Base-by-base conservation (phyloP, 1,140 invertebrate species). In the Brachionus plicatilis region DNA sequence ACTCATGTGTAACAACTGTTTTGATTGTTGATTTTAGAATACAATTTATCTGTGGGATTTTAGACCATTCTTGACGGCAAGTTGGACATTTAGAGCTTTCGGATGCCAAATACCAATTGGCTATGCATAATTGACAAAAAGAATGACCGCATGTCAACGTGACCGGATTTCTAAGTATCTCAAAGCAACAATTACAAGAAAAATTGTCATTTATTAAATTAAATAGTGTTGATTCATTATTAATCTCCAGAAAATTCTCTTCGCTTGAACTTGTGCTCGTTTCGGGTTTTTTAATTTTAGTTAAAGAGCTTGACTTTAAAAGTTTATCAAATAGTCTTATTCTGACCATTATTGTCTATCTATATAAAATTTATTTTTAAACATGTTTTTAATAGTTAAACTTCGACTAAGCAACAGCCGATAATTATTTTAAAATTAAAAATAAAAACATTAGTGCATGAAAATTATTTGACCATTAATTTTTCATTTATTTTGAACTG, bases 81-180 rank as follows among this genome's bases (percentile, higher is more conserved):
- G 33, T 82, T 24, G 79, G 79, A 37, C 79, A 82, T 68, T 45
- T 82, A 14, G 29, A 41, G n/a, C 43, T 68, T 24, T 33, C 37
- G 1, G 79, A 82, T 12, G 53, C 12, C 14, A 60, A 45, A 43
- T 65, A 60, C 79, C 79, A 82, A 27, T 45, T 41, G 12, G 79
- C 50, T 24, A 82, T 12, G 27, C 79, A 82, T n/a, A 82, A 47
- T 60, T 68, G 79, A 47, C 79, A 82, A 82, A 82, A 82, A 29
- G 79, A 24, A 68, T 82, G 79, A 24, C 79, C 79, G n/a, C 79
- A 82, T 17, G n/a, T 45, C 3, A 82, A 24, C 2, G 79, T 82
- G 0, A 68, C 43, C 20, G 79, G 79, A 11, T 5, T 1, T 68
- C 43, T 41, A 9, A 82, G 60, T 45, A 65, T 20, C 43, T 82